Conservation (phyloP, 2,797 vertebrate genomes). For the Pseudochirops cupreus region DNA sequence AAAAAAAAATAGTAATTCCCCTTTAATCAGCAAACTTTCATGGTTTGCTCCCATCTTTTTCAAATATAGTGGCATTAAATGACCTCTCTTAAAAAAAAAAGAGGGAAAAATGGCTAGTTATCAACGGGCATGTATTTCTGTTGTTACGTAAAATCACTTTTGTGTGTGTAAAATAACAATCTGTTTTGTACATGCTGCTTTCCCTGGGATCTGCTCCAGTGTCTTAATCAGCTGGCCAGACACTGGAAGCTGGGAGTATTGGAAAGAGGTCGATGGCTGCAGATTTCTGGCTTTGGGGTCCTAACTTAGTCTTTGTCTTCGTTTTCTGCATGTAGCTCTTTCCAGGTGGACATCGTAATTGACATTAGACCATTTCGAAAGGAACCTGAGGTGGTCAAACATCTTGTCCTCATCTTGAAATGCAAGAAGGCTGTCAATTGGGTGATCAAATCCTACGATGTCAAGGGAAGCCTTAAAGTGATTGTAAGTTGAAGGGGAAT, state of each 20-base stretch:
- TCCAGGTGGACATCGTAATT: constrained; percentile 97
- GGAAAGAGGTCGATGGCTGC: constrained; percentile 85
- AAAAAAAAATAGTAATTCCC: constrained; percentile 50
- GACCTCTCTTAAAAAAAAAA: constrained; percentile 12
- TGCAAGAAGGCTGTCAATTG: constrained; percentile 96
- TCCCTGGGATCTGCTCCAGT: constrained; percentile 90
- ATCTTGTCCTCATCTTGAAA: constrained; percentile 93
- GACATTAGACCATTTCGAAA: constrained; percentile 92
- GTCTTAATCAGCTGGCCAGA: constrained; percentile 97
- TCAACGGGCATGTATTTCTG: constrained; percentile 74
- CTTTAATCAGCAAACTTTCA: constrained; percentile 61
- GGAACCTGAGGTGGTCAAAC: constrained; percentile 86
- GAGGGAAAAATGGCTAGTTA: constrained; percentile 71
- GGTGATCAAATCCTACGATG: constrained; percentile 93
- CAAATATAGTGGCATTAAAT: constrained; percentile 65
- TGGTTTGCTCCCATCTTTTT: constrained; percentile 51
- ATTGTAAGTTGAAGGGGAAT: constrained; percentile 88
- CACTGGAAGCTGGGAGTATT: constrained; percentile 88
- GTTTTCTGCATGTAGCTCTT: constrained; percentile 89
- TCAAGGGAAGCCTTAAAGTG: constrained; percentile 91
- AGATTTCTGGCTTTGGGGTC: constrained; percentile 82
- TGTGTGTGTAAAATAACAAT: constrained; percentile 84
- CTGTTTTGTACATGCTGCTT: constrained; percentile 91
- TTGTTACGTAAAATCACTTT: constrained; percentile 85
- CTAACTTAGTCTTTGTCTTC: constrained; percentile 84